phyloP scores from a whole-genome alignment of 2,113 vertebrate genomes.

The Promerops cafer region DNA sequence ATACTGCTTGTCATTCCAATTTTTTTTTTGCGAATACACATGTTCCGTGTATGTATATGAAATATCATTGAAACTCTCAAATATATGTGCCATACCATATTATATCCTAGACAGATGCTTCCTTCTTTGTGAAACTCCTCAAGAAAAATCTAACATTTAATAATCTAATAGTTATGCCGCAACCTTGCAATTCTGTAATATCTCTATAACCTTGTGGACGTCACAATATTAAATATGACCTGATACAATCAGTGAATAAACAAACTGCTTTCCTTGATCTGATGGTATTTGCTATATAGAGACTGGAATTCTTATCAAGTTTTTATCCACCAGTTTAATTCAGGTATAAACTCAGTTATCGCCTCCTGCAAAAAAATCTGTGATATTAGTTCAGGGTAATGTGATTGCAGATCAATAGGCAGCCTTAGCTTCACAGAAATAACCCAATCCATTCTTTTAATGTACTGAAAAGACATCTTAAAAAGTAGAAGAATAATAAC shows the following conservation, averaged over 20 bases:
- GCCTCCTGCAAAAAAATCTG: neutral
- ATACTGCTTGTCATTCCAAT: slow-evolving; percentile 26
- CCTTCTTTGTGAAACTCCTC: neutral
- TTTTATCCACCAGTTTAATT: slow-evolving; percentile 25
- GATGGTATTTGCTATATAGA: neutral
- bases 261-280: neutral
- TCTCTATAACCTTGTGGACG: neutral
- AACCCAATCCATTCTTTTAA: neutral
- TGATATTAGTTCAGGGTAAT: neutral
- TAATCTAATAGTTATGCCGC: neutral
- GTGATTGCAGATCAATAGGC: neutral
- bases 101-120: neutral
- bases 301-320: neutral
- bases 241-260: slow-evolving; percentile 8
- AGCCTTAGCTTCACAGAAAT: neutral
- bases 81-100: neutral
- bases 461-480: slow-evolving; percentile 1
- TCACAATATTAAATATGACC: neutral
- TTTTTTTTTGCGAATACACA: neutral
- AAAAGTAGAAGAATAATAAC: neutral
- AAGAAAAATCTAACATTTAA: neutral
- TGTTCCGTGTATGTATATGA: neutral
- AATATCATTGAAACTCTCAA: neutral
- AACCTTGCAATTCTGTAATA: neutral
- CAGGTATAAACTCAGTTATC: slow-evolving; percentile 24